Percentiles rank a stretch among this genome's conserved stretches.
phyloP scores from a whole-genome alignment of 2,888 invertebrate species.

The Eupithecia pulchellata region DNA sequence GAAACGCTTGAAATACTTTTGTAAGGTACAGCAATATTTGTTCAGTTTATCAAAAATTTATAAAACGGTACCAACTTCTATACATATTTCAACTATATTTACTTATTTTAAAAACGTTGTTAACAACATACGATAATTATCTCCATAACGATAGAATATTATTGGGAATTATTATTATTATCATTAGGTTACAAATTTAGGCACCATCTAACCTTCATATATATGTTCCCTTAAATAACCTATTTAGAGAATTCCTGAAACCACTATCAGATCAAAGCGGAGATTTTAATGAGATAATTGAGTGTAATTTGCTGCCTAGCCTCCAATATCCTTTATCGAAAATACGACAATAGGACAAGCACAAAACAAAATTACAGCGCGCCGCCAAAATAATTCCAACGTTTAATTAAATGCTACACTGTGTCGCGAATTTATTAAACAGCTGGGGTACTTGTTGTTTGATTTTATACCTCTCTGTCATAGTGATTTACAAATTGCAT shows the following conservation, averaged over 20 bases:
- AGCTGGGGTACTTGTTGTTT: slow-evolving; percentile 18
- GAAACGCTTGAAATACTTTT: neutral
- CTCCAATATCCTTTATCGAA: slow-evolving; percentile 59
- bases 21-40: neutral
- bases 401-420: slow-evolving; percentile 67
- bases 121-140: too few species aligned
- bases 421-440: slow-evolving; percentile 18
- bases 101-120: too few species aligned
- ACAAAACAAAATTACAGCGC: slow-evolving; percentile 68
- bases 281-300: slow-evolving; percentile 54
- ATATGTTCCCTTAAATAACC: neutral
- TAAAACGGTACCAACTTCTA: too few species aligned
- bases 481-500: too few species aligned
- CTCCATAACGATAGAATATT: neutral
- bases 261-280: slow-evolving; percentile 45
- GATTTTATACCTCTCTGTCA: too few species aligned
- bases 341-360: slow-evolving; percentile 62
- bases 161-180: neutral
- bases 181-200: neutral
- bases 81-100: too few species aligned
- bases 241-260: slow-evolving; percentile 32
- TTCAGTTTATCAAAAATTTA: neutral
- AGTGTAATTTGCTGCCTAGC: slow-evolving; percentile 56
- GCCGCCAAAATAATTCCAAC: slow-evolving; percentile 61
- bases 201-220: neutral